Base-by-base conservation (phyloP, 1,140 invertebrate species). In the Drosophila sturtevanti region DNA sequence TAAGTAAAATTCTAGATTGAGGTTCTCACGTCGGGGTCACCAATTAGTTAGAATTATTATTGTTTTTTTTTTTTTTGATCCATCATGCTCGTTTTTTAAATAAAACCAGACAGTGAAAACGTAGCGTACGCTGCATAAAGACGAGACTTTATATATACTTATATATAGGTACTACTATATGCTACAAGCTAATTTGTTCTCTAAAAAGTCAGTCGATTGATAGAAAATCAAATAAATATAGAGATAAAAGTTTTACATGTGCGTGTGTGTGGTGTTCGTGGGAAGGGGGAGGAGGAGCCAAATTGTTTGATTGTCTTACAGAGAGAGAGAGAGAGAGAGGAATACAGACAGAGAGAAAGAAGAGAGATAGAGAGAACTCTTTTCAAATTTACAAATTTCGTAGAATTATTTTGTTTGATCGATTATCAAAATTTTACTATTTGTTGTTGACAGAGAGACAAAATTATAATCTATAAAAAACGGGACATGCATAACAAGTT, bases 51-150 rank as follows among this genome's bases (percentile, higher is more conserved):
- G 41, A 21, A 48, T 16, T 48, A 48, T n/a, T 14, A 5, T 38
- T n/a, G n/a, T n/a, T n/a, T n/a, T n/a, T n/a, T n/a, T n/a, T n/a
- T n/a, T 38, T 4, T 38, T 38, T 3, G 51, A 14, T 44, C 22
- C 35, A 58, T 66, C 62, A 77, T 79, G 71, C 69, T 69, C 59
- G 77, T 55, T 69, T 80, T 44, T 48, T 11, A 72, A 81, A 91
- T 90, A 92, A 91, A 92, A 92, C 90, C 90, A 90, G 90, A 91
- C 90, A 90, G 81, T 85, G 54, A 74, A 70, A 63, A 56, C 56
- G 37, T 77, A 6, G 68, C 79, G 84, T 87, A 87, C 75, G 72
- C 84, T 71, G 76, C 68, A 48, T 38, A 68, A n/a, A n/a, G 58
- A 44, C 27, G 41, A 65, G 9, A 66, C 77, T 87, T 77, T 72